phyloP scores from a whole-genome alignment of 2,888 invertebrate genomes.

The Drosophila ustulata region DNA sequence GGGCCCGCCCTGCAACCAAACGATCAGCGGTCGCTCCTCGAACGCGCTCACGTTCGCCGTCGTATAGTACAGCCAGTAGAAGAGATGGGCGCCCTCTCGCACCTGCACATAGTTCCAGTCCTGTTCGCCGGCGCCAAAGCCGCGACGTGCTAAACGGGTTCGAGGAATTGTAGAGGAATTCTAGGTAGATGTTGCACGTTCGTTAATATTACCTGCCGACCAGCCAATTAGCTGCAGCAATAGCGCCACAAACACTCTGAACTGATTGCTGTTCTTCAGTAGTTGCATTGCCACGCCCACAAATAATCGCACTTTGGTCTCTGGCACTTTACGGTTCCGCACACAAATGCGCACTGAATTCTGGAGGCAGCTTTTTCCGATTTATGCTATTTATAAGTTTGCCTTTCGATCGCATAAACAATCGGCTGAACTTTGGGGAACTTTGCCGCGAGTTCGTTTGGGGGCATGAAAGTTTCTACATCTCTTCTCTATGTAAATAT shows the following conservation, averaged over 20 bases:
- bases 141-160: slow-evolving; percentile 54
- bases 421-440: slow-evolving; percentile 40
- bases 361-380: slow-evolving; percentile 37
- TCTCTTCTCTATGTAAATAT: not conserved
- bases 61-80: slow-evolving; percentile 94
- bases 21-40: slow-evolving; percentile 89
- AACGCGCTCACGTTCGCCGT: slow-evolving; percentile 87
- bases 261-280: slow-evolving; percentile 6
- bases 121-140: slow-evolving; percentile 88
- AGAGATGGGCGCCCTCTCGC: slow-evolving; percentile 90
- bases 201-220: slow-evolving; percentile 41
- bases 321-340: slow-evolving; percentile 30
- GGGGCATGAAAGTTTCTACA: not conserved
- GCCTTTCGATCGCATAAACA: slow-evolving; percentile 55
- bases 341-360: slow-evolving; percentile 64
- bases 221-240: slow-evolving; percentile 36
- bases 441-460: slow-evolving; percentile 7
- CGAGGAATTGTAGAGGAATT: not conserved
- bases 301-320: slow-evolving; percentile 1
- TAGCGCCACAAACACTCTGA: slow-evolving; percentile 16
- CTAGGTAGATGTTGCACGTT: too few relatives aligned
- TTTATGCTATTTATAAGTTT: slow-evolving; percentile 68
- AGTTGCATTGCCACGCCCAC: slow-evolving; percentile 55
- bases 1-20: slow-evolving; percentile 96
- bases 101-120: slow-evolving; percentile 91